Conservation (phyloP, 2,113 vertebrate species). For the Varanus komodoensis region DNA sequence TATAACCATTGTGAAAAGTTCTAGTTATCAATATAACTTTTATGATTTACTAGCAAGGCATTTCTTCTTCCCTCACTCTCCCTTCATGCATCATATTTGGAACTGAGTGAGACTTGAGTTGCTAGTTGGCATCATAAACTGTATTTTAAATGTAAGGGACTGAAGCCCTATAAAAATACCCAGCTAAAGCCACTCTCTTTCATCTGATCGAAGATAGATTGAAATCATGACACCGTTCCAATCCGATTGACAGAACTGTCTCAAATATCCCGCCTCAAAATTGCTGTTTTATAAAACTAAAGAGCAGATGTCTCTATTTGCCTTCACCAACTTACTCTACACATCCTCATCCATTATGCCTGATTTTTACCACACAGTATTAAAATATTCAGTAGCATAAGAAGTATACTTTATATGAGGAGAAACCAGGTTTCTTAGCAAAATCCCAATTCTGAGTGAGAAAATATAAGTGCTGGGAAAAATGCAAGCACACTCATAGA, state of each 20-base stretch:
- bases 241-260: neutral
- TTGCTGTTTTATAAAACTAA: neutral
- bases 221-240: too few relatives aligned
- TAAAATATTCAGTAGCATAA: neutral
- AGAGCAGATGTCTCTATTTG: neutral
- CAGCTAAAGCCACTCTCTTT: neutral
- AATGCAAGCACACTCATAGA: too few relatives aligned
- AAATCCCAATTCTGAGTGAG: neutral
- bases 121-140: neutral
- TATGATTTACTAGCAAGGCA: neutral
- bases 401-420: neutral
- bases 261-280: neutral
- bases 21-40: neutral
- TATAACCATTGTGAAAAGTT: neutral
- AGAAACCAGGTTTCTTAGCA: neutral
- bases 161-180: neutral
- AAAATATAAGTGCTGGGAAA: neutral
- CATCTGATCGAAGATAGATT: neutral
- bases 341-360: neutral
- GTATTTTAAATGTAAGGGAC: neutral
- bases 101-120: too few relatives aligned
- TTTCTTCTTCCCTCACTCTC: too few relatives aligned
- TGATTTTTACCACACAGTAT: neutral
- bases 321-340: neutral
- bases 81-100: neutral